Conservation (phyloP, 1,140 invertebrate genomes). For the Tigriopus japonicus region DNA sequence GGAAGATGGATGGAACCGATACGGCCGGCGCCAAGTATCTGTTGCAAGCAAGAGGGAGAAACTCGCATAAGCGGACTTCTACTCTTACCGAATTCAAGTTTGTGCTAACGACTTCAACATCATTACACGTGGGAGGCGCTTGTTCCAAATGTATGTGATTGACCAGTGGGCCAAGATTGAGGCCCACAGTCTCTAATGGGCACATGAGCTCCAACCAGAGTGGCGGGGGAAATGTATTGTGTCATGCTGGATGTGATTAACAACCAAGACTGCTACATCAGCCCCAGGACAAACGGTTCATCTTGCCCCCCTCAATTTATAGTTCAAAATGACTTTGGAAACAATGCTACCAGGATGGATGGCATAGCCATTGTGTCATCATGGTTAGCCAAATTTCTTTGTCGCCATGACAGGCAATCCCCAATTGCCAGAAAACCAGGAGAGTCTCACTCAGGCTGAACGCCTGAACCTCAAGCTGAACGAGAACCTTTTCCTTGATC, state of each 20-base stretch:
- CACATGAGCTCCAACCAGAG: background rate
- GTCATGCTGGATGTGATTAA: background rate
- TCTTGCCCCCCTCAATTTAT: background rate
- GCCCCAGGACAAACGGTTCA: background rate
- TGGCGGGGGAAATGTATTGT: background rate
- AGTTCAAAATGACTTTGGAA: background rate
- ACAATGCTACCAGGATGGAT: slow-evolving; percentile 15
- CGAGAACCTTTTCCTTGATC: no score
- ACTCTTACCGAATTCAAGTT: no score
- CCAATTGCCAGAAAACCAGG: slow-evolving; percentile 20
- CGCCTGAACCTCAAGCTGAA: no score
- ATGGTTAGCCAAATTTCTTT: slow-evolving; percentile 16
- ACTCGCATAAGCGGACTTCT: no score
- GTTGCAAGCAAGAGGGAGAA: no score
- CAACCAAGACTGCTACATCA: background rate
- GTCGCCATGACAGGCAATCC: slow-evolving; percentile 22
- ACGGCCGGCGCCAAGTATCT: background rate
- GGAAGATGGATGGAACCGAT: background rate
- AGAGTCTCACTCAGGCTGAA: slow-evolving; percentile 11
- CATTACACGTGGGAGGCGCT: no score
- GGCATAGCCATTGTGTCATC: slow-evolving; percentile 16
- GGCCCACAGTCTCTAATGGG: background rate
- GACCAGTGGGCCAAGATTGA: slow-evolving; percentile 15
- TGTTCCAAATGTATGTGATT: background rate
- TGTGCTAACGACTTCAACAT: no score